Evolutionary conservation across 2,888 invertebrate genomes (phyloP), one percentile per base, ranked within the genome.

Genomic region (Orthosia gracilis): DNA sequence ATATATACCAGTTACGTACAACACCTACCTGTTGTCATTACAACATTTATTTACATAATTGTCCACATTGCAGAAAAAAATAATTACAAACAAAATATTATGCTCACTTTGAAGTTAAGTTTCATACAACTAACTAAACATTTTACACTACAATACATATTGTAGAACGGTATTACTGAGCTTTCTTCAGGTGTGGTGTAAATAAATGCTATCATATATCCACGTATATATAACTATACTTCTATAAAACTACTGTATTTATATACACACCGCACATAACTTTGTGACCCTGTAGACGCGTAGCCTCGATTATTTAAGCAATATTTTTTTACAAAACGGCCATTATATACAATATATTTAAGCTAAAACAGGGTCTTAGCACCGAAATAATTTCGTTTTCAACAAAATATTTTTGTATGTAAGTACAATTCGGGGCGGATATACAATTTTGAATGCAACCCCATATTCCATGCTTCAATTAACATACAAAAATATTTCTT

Each of bases 151-250:
- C 80, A 83, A 83, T 69, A 65, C 78, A 85, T 76, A 85, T 84
- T 88, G 90, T 87, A 89, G 86, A 82, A 87, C 85, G 89, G 89
- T 89, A 89, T 84, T 92, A 91, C 92, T 96, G 96, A 96, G 96
- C 96, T 93, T 96, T 94, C 87, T 95, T 96, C 96, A 96, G 96
- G 96, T 96, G 96, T 96, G 95, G 91, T 93, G 90, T 89, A 90
- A 91, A 92, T 94, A 95, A 94, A 94, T 95, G 94, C 94, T 93
- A 94, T 90, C 80, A 89, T 90, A 85, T 86, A 86, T 85, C 78
- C 81, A 85, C 80, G 83, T 80, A 85, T 82, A 80, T 69, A 82
- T 84, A 86, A 85, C 84, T 91, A 90, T 90, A 91, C 89, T 92
- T 90, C 85, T 92, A 91, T 90, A 91, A 86, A 89, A 89, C 88